Base-by-base conservation (phyloP, 2,797 vertebrate species). In the Rhincodon typus region DNA sequence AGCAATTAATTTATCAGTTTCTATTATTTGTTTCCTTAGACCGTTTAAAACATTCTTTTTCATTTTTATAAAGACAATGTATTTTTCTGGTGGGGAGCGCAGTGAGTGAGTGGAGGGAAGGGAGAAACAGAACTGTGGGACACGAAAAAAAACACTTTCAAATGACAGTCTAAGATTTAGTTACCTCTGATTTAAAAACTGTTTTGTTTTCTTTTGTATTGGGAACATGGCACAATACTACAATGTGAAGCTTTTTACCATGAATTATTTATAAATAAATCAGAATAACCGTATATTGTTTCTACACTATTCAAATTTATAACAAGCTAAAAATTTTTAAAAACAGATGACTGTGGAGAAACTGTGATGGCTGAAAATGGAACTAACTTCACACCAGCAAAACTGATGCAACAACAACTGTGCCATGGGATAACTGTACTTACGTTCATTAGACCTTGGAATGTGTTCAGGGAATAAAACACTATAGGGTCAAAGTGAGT, bases 401-500 rank as follows among this genome's bases (percentile, higher is more conserved):
- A 95, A 7, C 70, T 53, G 94, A 77, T 34, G 94, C 17, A 27
- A 77, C 13, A 57, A 30, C 94, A 57, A 72, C 53, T 74, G 69
- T 53, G 38, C 57, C 34, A 57, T 19, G 94, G 42, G 70, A 95
- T 46, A 77, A 77, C 94, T 95, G 70, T 57, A 95, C 70, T 77
- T 53, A 30, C 94, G 57, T 95, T 95, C 94, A 72, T 95, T 23
- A 77, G 27, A 21, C 94, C 34, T 53, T 34, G 94, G 94, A 95
- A 95, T 77, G 94, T 72, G 30, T 70, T 94, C 50, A 12, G 25
- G 42, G 93, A 72, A 91, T 66, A 57, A 42, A 94, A 21, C 19
- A 38, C 66, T 12, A 94, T 46, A 77, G 94, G 94, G 70, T 95
- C 94, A 95, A 94, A 53, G 66, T 95, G 94, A 77, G 94, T 95